Evolutionary conservation across 1,140 invertebrate genomes (phyloP).

Genomic region (Bradysia coprophila): DNA sequence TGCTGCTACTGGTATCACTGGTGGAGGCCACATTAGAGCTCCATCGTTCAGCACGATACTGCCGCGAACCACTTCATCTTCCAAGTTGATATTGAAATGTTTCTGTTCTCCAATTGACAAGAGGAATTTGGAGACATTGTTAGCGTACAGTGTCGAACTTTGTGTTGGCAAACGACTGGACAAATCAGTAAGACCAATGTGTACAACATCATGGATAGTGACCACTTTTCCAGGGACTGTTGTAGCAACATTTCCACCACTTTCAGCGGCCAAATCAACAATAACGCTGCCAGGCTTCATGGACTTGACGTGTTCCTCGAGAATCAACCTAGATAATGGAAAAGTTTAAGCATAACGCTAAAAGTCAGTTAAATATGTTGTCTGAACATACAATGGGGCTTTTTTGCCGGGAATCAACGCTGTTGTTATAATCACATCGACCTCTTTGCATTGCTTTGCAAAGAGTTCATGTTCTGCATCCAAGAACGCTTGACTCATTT

Average conservation of each 20-base stretch:
- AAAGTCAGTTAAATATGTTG: background rate
- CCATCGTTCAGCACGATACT: constrained; percentile 60
- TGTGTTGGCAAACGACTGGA: constrained; percentile 72
- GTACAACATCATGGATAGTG: constrained; percentile 57
- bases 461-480: constrained; percentile 74
- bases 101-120: constrained; percentile 62
- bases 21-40: constrained; percentile 62
- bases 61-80: constrained; percentile 74
- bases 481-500: constrained; percentile 79
- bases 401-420: constrained; percentile 79
- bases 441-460: constrained; percentile 65
- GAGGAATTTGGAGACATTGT: constrained; percentile 79
- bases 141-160: constrained; percentile 70
- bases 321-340: constrained; percentile 2
- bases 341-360: background rate
- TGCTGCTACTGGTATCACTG: constrained; percentile 30
- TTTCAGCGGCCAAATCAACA: constrained; percentile 77
- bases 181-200: constrained; percentile 73
- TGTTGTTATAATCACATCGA: constrained; percentile 68
- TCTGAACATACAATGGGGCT: constrained; percentile 36
- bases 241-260: constrained; percentile 76
- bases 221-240: constrained; percentile 62
- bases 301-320: constrained; percentile 54
- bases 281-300: constrained; percentile 84
- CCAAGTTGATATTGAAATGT: constrained; percentile 59